phyloP scores from a whole-genome alignment of 2,888 invertebrate species.

The Pammene fasciana region DNA sequence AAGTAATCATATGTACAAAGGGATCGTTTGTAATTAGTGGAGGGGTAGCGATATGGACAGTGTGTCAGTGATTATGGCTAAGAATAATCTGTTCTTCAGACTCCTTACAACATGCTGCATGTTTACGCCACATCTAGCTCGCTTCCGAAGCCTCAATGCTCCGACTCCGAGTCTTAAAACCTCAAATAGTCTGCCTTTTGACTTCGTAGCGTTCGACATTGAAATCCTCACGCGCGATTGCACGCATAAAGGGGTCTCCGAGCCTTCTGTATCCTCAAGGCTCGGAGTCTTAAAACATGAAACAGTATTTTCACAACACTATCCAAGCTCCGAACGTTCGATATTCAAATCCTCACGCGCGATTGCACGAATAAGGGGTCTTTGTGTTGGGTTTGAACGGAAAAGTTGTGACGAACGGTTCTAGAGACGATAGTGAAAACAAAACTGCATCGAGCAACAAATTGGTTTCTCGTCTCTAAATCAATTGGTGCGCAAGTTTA shows the following conservation, averaged over 20 bases:
- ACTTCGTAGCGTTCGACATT: constrained; percentile 24
- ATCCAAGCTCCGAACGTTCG: constrained; percentile 16
- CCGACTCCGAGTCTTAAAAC: background rate
- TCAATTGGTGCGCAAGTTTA: background rate
- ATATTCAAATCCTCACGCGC: constrained; percentile 33
- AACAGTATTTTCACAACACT: background rate
- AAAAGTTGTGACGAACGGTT: constrained; percentile 16
- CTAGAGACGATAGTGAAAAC: constrained; percentile 2
- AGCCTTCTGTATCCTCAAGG: no score
- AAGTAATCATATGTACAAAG: no score
- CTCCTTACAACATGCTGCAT: no score
- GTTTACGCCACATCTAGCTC: no score
- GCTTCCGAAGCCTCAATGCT: no score
- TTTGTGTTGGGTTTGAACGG: constrained; percentile 18
- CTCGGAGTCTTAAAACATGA: background rate
- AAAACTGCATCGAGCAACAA: background rate
- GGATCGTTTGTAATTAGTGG: no score
- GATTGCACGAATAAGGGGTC: constrained; percentile 29
- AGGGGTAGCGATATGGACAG: no score
- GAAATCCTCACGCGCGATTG: constrained; percentile 32
- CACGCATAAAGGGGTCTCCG: constrained; percentile 17
- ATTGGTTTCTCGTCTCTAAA: background rate
- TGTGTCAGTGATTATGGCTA: no score
- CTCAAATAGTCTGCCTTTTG: background rate
- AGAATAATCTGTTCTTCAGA: no score